These are phyloP conservation scores for Elachura formosa DNA, from an alignment of 2,113 vertebrate species.

Conservation along the genomic window DNA sequence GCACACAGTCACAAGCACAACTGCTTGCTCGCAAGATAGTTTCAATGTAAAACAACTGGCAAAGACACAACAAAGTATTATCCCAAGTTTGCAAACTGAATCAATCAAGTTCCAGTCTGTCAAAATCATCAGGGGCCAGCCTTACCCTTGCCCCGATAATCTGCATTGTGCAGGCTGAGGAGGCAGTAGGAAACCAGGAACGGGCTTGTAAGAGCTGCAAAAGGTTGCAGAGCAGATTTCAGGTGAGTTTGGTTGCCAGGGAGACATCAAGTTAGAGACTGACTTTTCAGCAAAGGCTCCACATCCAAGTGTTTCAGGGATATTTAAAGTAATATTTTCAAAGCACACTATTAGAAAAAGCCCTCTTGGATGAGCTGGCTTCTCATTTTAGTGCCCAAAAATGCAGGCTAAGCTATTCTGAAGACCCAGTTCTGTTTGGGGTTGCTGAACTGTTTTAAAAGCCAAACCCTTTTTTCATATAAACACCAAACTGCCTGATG, in stretches of 20 bases:
- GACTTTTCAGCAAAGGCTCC: neutral
- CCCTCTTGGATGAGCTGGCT: neutral
- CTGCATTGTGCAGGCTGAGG: neutral
- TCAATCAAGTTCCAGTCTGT: neutral
- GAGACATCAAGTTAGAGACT: neutral
- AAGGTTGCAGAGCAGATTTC: neutral
- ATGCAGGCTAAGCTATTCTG: neutral
- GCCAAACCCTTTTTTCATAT: slow-evolving; percentile 42
- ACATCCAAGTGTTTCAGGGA: neutral
- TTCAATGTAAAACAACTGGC: neutral
- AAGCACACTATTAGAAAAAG: neutral
- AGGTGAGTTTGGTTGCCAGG: neutral
- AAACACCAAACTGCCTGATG: slow-evolving; percentile 47
- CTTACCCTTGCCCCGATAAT: neutral
- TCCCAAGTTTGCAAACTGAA: neutral
- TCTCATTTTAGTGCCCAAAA: neutral
- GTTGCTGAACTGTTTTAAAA: slow-evolving; percentile 8
- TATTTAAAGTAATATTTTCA: neutral
- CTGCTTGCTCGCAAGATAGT: neutral
- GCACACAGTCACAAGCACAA: too few relatives aligned
- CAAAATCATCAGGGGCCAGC: neutral
- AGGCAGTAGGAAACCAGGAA: neutral
- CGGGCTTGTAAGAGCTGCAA: neutral
- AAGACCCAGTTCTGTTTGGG: neutral
- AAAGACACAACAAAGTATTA: neutral